phyloP scores from a whole-genome alignment of 92 coral and sea anemone species.

The Palythoa grandis region DNA sequence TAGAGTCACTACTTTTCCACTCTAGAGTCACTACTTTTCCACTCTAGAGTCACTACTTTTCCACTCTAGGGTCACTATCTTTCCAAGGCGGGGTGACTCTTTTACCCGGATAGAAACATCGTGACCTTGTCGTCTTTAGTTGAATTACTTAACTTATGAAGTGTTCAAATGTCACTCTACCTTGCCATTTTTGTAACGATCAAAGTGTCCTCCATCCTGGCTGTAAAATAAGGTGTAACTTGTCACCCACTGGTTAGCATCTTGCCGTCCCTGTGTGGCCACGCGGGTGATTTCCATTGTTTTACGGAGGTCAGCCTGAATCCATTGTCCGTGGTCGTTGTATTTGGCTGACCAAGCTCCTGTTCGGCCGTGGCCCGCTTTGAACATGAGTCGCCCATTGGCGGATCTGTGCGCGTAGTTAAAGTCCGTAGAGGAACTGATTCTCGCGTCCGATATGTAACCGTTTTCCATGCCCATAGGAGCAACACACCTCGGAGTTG shows the following conservation, averaged over 20 bases:
- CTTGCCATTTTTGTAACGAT: constrained; percentile 3
- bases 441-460: not conserved
- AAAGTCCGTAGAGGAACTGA: not conserved
- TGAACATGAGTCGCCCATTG: constrained; percentile 21
- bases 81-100: not conserved
- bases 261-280: constrained; percentile 24
- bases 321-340: constrained; percentile 27
- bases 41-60: no score
- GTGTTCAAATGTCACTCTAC: not conserved
- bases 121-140: no score
- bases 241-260: not conserved
- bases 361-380: constrained; percentile 5
- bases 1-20: no score
- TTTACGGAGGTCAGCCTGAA: not conserved
- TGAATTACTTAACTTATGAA: not conserved
- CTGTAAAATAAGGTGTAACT: constrained; percentile 11
- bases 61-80: no score
- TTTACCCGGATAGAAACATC: no score
- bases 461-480: constrained; percentile 26
- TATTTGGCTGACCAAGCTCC: constrained; percentile 20
- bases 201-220: constrained; percentile 20
- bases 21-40: no score
- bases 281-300: constrained; percentile 22
- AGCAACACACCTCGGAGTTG: constrained; percentile 4
- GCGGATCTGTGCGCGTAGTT: constrained; percentile 10